Evolutionary conservation across 2,888 invertebrate genomes (phyloP).

Genomic region (Ichneumoninae sp.): DNA sequence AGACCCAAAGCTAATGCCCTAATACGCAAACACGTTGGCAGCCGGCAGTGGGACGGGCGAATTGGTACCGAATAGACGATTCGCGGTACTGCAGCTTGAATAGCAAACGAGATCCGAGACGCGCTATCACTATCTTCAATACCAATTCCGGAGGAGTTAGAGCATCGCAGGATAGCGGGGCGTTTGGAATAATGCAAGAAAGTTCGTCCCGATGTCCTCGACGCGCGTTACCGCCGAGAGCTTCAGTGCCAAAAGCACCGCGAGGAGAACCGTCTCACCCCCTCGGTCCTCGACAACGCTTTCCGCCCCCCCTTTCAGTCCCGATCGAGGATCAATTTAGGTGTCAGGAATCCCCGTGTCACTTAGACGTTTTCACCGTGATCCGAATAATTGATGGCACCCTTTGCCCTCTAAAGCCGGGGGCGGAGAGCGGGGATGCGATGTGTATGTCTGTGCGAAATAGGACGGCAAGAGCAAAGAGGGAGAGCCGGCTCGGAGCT

Average conservation of each 20-base stretch:
- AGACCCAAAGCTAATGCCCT: conserved; percentile 49
- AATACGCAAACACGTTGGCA: conserved; percentile 55
- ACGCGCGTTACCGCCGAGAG: conserved; percentile 26
- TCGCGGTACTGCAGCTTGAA: conserved; percentile 53
- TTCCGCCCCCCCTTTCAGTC: conserved; percentile 37
- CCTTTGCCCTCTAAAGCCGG: conserved; percentile 64
- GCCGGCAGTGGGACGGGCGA: conserved; percentile 16
- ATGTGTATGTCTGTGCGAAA: conserved; percentile 46
- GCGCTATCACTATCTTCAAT: conserved; percentile 41
- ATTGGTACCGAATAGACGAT: conserved; percentile 50
- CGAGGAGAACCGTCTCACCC: conserved; percentile 15
- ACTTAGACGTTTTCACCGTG: conserved; percentile 83
- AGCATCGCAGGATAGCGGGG: conserved; percentile 45
- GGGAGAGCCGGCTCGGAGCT: background rate
- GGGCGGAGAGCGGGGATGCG: conserved; percentile 58
- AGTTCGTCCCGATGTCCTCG: conserved; percentile 58
- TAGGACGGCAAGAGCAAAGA: conserved; percentile 25
- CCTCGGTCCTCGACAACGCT: conserved; percentile 21
- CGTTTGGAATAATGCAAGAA: conserved; percentile 70
- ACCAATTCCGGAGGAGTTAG: background rate
- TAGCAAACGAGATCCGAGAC: conserved; percentile 52
- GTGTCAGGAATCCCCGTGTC: conserved; percentile 82
- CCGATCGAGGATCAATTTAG: conserved; percentile 83
- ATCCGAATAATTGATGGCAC: conserved; percentile 80
- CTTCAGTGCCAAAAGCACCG: conserved; percentile 32